Percentiles rank a stretch among this genome's conserved stretches.
These are phyloP conservation scores for Dolichotis patagonum DNA, from an alignment of 2,113 vertebrate genomes.

Conservation along the genomic window DNA sequence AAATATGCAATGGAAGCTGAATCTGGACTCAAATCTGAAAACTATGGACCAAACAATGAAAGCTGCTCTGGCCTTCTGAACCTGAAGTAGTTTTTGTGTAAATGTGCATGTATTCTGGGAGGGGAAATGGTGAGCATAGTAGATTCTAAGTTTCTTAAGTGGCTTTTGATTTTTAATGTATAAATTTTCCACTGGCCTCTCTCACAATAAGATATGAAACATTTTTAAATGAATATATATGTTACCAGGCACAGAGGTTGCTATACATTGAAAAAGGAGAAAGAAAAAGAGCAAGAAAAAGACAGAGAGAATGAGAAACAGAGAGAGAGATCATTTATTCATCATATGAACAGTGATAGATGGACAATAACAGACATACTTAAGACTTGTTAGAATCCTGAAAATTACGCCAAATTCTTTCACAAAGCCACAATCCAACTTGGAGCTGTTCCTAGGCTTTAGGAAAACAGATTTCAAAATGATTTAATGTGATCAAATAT, in stretches of 20 bases:
- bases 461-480: not conserved
- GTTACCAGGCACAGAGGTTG: not conserved
- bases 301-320: not conserved
- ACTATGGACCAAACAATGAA: not conserved
- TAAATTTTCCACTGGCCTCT: not conserved
- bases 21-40: not conserved
- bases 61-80: not conserved
- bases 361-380: not conserved
- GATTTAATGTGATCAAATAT: not conserved
- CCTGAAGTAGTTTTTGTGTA: not conserved
- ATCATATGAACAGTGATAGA: not conserved
- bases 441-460: not conserved
- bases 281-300: not conserved
- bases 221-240: constrained; percentile 30
- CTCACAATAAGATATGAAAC: not conserved
- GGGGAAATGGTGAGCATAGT: not conserved
- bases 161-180: not conserved
- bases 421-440: not conserved
- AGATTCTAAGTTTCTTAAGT: not conserved
- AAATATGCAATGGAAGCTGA: not conserved
- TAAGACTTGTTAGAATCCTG: not conserved
- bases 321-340: not conserved
- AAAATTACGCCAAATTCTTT: not conserved
- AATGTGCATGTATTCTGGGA: not conserved
- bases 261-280: not conserved